Base-by-base conservation (phyloP, 2,113 vertebrate genomes). In the Macroglossus sobrinus region DNA sequence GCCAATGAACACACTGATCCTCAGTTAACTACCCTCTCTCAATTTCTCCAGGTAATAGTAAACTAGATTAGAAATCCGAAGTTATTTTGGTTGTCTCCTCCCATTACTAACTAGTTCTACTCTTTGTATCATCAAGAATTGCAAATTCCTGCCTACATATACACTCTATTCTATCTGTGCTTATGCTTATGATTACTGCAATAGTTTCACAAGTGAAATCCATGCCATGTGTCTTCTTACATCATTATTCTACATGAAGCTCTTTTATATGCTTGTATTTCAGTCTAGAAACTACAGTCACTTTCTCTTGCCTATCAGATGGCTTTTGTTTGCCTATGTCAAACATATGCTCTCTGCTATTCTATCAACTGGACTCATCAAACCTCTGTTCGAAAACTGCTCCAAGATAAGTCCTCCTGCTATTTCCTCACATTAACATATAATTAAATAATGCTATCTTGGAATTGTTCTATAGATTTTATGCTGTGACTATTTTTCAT, bases 391-490 rank as follows among this genome's bases (percentile, higher is more conserved):
- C 57, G 38, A 74, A 66, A 79, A 66, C 22, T 33, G 1, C 74
- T 45, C 45, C 11, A 47, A 2, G 13, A 63, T 33, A 69, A 68
- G 43, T 63, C 5, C 33, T 59, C 8, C 61, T 22, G 19, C 22
- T 85, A 63, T 38, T 12, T 63, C 50, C 47, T 86, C 26, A 87
- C 9, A 47, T 55, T 76, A 89, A 64, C 35, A 50, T 8, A 4
- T 38, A 93, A 40, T 69, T 74, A 50, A 94, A 80, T 35, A 94
- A 80, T 35, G 76, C 5, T 57, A 2, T 80, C 45, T 90, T 94
- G 12, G 10, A 94, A 91, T 33, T 91, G 35, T 79, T 92, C 68
- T 93, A 64, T 80, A 82, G 61, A 82, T 92, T 76, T 40, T 72
- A 92, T 21, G 26, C 21, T 40, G 40, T 71, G 82, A 63, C 40